Evolutionary conservation across 2,888 invertebrate species (phyloP), one percentile per base, ranked within the genome.

Genomic region (Graphium colonna): DNA sequence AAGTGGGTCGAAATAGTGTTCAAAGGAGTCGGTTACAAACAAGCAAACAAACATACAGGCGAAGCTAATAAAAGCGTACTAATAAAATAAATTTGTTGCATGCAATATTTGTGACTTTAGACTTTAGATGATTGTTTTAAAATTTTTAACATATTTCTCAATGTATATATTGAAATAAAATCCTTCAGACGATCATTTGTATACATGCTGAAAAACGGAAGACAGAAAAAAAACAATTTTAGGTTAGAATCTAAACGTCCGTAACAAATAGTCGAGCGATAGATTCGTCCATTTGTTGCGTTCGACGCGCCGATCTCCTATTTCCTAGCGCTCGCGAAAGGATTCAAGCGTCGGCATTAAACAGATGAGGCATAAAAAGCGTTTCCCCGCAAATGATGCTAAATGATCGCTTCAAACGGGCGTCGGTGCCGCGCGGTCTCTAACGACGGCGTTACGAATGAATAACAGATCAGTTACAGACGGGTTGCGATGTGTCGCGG

Each of bases 311-410:
- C 62, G 67, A 69, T 68, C 68, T 74, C 74, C 74, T 72, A 74
- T 76, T 74, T 76, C 73, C 76, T 82, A 86, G 80, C 78, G 71
- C 63, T 62, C 68, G 71, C 67, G 76, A 80, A 82, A 84, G 83
- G 82, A 80, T 82, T 80, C 76, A 21, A 68, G 71, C 67, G 70
- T 69, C 68, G 71, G 78, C 78, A 79, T 83, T 85, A 79, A 84
- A 79, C 13, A 81, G 80, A 83, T 83, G 83, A 82, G 78, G 75
- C 79, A 79, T 82, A 80, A 85, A 84, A 82, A 75, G 76, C 77
- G 74, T 72, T 75, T 21, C 73, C 69, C 73, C 78, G 75, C 78
- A 85, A 86, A 88, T 84, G 86, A 84, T 84, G 83, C 71, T 81
- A 78, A 83, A 83, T 79, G 80, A 72, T 75, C 65, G 63, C 52